These are phyloP conservation scores for Metallyticus violacea DNA, from an alignment of 2,888 invertebrate genomes.

Conservation along the genomic window DNA sequence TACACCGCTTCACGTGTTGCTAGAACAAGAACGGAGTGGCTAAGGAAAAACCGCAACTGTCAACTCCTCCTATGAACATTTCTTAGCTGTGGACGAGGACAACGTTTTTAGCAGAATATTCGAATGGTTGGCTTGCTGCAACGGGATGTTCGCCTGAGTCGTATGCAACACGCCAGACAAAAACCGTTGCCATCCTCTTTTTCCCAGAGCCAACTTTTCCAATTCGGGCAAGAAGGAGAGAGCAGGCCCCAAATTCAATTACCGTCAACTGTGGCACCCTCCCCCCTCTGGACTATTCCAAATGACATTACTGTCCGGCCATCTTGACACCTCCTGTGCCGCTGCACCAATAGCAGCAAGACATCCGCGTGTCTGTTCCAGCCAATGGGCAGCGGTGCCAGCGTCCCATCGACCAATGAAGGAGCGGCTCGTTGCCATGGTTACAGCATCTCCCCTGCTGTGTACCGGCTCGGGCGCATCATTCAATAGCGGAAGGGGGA, in stretches of 20 bases:
- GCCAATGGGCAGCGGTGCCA: slow-evolving; percentile 2
- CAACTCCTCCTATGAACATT: too few relatives aligned
- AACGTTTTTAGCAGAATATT: background rate
- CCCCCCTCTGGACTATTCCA: background rate
- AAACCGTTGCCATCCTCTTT: background rate
- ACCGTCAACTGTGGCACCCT: background rate
- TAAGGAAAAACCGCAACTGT: too few relatives aligned
- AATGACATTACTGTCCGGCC: slow-evolving; percentile 10
- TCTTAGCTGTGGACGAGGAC: too few relatives aligned
- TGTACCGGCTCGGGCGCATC: background rate
- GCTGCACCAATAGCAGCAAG: slow-evolving; percentile 1
- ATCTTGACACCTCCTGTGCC: background rate
- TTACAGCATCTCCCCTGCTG: background rate
- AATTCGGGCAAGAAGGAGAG: slow-evolving; percentile 7
- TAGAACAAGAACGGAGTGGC: too few relatives aligned
- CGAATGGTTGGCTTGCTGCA: background rate
- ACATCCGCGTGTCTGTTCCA: background rate
- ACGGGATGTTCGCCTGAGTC: background rate
- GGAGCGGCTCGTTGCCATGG: background rate
- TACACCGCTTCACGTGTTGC: too few relatives aligned
- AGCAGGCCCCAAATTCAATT: slow-evolving; percentile 15
- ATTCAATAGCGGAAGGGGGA: background rate
- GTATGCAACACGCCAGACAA: background rate
- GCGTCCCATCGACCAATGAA: background rate
- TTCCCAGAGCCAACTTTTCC: slow-evolving; percentile 1